Conservation (phyloP, 2,888 invertebrate genomes). For the Megastigmus dorsalis region DNA sequence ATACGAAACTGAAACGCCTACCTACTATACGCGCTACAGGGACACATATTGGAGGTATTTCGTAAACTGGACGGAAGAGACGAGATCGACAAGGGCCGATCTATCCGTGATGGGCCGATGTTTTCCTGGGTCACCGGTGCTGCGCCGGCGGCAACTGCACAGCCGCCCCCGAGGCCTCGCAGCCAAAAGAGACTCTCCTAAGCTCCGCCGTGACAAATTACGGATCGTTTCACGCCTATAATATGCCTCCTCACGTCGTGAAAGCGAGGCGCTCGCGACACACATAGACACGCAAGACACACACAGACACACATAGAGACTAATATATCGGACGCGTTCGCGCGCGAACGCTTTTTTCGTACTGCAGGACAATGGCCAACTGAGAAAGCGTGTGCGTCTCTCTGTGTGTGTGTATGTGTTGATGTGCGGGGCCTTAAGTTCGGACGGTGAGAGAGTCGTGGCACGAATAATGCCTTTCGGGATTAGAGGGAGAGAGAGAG, state of each 20-base stretch:
- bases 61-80: too few species aligned
- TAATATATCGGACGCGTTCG: too few species aligned
- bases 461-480: slow-evolving; percentile 70
- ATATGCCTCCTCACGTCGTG: slow-evolving; percentile 71
- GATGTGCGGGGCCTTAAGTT: slow-evolving; percentile 4
- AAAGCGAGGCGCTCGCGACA: slow-evolving; percentile 51
- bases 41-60: too few species aligned
- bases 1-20: too few species aligned
- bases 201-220: slow-evolving; percentile 69
- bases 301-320: too few species aligned
- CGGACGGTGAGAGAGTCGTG: slow-evolving; percentile 69
- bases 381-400: too few species aligned
- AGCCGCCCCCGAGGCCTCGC: neutral
- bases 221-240: slow-evolving; percentile 73
- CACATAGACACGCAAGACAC: slow-evolving; percentile 12
- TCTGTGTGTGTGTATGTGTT: too few species aligned
- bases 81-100: too few species aligned
- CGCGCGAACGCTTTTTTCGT: slow-evolving; percentile 53
- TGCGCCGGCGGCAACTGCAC: neutral
- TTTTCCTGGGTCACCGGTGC: too few species aligned
- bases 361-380: slow-evolving; percentile 64
- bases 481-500: too few species aligned
- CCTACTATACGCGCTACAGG: too few species aligned
- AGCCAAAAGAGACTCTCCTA: slow-evolving; percentile 50
- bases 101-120: too few species aligned